Percentiles rank a stretch among this genome's conserved stretches.
Conservation (phyloP, 1,140 invertebrate genomes). For the Platorchestia sp. region DNA sequence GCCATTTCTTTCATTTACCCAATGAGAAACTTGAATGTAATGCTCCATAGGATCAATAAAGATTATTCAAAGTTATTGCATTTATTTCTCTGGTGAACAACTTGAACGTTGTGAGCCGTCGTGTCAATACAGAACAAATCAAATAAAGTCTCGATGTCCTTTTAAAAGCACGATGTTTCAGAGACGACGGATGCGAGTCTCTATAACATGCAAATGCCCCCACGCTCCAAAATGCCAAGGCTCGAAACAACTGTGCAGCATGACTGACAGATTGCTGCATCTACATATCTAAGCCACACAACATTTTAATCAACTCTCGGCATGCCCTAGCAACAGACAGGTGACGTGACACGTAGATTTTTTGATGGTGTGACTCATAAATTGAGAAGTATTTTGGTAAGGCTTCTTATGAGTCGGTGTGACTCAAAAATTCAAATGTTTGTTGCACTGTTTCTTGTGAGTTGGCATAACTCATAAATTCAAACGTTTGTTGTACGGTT, state of each 20-base stretch:
- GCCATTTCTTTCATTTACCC: no score
- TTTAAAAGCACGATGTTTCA: neutral
- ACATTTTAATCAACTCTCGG: neutral
- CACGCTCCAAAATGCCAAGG: neutral
- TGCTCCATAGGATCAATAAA: no score
- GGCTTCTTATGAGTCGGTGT: neutral
- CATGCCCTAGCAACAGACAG: neutral
- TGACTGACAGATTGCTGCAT: neutral
- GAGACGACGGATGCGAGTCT: neutral
- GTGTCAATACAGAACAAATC: neutral
- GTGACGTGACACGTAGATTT: neutral
- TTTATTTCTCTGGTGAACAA: neutral
- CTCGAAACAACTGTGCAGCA: neutral
- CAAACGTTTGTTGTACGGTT: no score
- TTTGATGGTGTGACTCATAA: no score
- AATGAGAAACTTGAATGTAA: no score
- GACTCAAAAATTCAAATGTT: no score
- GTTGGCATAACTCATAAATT: no score
- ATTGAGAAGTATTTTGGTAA: neutral
- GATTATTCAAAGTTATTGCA: no score
- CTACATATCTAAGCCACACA: neutral
- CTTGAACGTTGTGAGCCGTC: neutral
- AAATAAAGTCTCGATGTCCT: neutral
- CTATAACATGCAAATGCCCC: neutral
- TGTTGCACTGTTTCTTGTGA: no score